Percentiles rank a stretch among this genome's conserved stretches.
phyloP scores from a whole-genome alignment of 2,113 vertebrate species.

The Gopherus evgoodei region DNA sequence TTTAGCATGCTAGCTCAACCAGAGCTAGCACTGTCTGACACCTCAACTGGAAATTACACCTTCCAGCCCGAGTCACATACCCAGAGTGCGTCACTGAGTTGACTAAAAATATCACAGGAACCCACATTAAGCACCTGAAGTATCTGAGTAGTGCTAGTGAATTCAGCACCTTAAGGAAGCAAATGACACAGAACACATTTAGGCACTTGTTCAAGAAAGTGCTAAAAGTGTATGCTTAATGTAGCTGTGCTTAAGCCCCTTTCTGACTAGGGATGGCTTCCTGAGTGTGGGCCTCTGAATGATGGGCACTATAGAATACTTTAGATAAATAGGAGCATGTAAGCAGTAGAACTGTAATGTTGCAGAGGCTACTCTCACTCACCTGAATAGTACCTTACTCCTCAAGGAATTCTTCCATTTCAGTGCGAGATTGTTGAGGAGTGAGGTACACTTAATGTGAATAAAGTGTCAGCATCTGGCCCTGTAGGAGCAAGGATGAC shows the following conservation, averaged over 20 bases:
- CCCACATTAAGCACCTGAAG: not conserved
- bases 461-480: not conserved
- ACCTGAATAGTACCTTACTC: accelerated
- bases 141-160: not conserved
- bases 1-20: too few relatives aligned
- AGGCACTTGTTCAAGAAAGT: not conserved
- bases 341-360: not conserved
- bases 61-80: too few relatives aligned
- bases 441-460: accelerated
- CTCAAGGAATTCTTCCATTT: not conserved
- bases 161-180: not conserved
- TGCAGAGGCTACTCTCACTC: not conserved
- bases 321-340: not conserved
- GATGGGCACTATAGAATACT: not conserved
- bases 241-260: not conserved
- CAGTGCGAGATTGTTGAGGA: not conserved
- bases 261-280: not conserved
- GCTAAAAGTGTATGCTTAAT: not conserved
- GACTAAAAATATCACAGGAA: not conserved
- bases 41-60: too few relatives aligned
- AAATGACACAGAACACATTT: too few relatives aligned
- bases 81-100: not conserved
- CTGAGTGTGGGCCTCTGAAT: not conserved
- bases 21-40: too few relatives aligned
- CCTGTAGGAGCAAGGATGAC: not conserved